Evolutionary conservation across 1,140 invertebrate species (phyloP).

Genomic region (Trichogramma pretiosum): DNA sequence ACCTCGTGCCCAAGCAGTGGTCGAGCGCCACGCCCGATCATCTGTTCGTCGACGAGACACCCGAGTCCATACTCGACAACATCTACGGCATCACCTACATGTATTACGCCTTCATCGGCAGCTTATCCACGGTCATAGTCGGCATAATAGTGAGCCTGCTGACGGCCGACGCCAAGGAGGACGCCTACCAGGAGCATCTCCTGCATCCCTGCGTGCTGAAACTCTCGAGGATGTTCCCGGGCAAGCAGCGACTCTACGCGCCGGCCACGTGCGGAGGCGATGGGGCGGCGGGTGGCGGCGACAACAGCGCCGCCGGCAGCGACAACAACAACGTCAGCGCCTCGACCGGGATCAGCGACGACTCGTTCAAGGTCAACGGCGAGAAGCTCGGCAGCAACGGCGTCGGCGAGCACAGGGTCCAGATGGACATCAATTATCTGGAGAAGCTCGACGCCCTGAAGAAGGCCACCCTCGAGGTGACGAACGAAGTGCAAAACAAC

Average conservation of each 20-base stretch:
- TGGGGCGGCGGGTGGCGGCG: slow-evolving; percentile 26
- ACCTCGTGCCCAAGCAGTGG: slow-evolving; percentile 17
- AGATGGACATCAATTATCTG: slow-evolving; percentile 29
- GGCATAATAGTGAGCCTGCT: slow-evolving; percentile 57
- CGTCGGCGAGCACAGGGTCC: slow-evolving; percentile 25
- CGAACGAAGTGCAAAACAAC: slow-evolving; percentile 40
- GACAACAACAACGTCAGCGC: slow-evolving; percentile 12
- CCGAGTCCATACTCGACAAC: slow-evolving; percentile 38
- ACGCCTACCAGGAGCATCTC: slow-evolving; percentile 58
- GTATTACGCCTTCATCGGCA: slow-evolving; percentile 66
- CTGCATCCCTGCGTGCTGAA: slow-evolving; percentile 56
- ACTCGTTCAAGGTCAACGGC: too few relatives aligned
- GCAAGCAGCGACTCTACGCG: slow-evolving; percentile 39
- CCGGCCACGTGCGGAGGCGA: slow-evolving; percentile 26
- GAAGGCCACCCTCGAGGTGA: slow-evolving; percentile 36
- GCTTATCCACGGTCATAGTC: slow-evolving; percentile 54
- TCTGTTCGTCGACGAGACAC: slow-evolving; percentile 9
- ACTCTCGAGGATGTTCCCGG: slow-evolving; percentile 49
- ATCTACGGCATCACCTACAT: slow-evolving; percentile 65
- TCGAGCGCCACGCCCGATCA: slow-evolving; percentile 7
- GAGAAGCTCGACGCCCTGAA: slow-evolving; percentile 40
- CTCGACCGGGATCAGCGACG: slow-evolving; percentile 18
- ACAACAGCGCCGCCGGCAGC: slow-evolving; percentile 9
- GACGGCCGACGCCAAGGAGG: slow-evolving; percentile 52
- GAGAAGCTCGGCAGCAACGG: slow-evolving; percentile 18